Percentiles rank a stretch among this genome's conserved stretches.
These are phyloP conservation scores for Eolophus roseicapilla DNA, from an alignment of 2,113 vertebrate species.

Conservation along the genomic window DNA sequence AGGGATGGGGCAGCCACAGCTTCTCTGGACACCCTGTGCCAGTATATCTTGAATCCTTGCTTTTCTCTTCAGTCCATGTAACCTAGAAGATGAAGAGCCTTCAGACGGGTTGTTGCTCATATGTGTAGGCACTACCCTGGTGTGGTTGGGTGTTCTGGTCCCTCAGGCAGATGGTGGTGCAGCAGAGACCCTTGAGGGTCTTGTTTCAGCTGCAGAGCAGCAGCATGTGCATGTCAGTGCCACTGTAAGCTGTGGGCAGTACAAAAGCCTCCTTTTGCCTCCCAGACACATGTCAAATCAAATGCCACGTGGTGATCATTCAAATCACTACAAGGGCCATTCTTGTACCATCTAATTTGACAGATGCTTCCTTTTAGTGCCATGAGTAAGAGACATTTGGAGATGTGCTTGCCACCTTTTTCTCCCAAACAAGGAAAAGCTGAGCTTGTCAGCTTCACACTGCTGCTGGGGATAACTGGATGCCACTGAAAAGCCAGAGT, in stretches of 20 bases:
- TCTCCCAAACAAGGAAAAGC: background rate
- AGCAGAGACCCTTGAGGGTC: background rate
- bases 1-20: background rate
- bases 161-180: background rate
- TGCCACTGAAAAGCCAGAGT: background rate
- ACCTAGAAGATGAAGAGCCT: background rate
- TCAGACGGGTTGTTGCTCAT: background rate
- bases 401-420: background rate
- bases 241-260: background rate
- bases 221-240: background rate
- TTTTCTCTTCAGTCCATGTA: background rate
- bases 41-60: background rate
- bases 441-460: background rate
- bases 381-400: background rate
- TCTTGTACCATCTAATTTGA: background rate
- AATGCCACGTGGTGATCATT: background rate
- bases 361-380: background rate
- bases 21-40: background rate
- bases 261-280: background rate
- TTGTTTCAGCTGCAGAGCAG: background rate
- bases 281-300: background rate
- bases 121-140: background rate
- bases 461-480: accelerated
- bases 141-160: background rate
- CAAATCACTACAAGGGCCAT: background rate